phyloP scores from a whole-genome alignment of 2,888 invertebrate species.

The Omphaloscelis lunosa region DNA sequence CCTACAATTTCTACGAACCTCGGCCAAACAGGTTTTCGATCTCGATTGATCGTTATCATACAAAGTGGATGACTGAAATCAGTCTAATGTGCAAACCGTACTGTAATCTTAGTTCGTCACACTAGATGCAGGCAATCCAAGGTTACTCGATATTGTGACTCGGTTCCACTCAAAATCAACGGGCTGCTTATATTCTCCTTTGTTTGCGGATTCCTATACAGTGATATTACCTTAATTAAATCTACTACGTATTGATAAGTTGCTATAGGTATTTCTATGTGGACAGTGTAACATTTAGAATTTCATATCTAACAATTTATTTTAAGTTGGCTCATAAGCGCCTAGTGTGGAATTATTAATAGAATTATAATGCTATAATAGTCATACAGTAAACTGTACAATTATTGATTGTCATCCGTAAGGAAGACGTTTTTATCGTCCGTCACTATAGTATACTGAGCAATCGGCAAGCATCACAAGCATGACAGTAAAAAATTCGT shows the following conservation, averaged over 20 bases:
- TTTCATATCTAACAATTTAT: constrained; percentile 31
- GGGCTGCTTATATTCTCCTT: constrained; percentile 9
- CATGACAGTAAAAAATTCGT: constrained; percentile 66
- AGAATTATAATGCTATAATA: constrained; percentile 26
- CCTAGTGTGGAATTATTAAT: constrained; percentile 36
- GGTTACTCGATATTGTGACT: constrained; percentile 39
- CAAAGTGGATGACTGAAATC: constrained; percentile 16
- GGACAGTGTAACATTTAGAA: constrained; percentile 38
- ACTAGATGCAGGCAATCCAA: constrained; percentile 27
- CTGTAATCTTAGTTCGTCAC: constrained; percentile 35
- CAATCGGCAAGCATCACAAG: constrained; percentile 51
- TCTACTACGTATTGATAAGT: constrained; percentile 24
- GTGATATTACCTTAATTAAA: constrained; percentile 6
- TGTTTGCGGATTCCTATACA: constrained; percentile 13
- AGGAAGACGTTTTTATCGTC: constrained; percentile 55
- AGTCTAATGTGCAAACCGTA: constrained; percentile 38
- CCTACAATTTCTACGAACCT: constrained; percentile 46
- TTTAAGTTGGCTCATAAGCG: constrained; percentile 34
- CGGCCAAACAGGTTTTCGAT: background rate
- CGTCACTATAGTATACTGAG: constrained; percentile 41
- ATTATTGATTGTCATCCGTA: constrained; percentile 5
- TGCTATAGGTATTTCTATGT: constrained; percentile 26
- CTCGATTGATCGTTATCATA: constrained; percentile 18
- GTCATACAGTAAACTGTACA: constrained; percentile 28
- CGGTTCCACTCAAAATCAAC: constrained; percentile 13